Percentiles rank a stretch among this genome's conserved stretches.
Evolutionary conservation across 2,113 vertebrate genomes (phyloP).

Genomic region (Cariama cristata): DNA sequence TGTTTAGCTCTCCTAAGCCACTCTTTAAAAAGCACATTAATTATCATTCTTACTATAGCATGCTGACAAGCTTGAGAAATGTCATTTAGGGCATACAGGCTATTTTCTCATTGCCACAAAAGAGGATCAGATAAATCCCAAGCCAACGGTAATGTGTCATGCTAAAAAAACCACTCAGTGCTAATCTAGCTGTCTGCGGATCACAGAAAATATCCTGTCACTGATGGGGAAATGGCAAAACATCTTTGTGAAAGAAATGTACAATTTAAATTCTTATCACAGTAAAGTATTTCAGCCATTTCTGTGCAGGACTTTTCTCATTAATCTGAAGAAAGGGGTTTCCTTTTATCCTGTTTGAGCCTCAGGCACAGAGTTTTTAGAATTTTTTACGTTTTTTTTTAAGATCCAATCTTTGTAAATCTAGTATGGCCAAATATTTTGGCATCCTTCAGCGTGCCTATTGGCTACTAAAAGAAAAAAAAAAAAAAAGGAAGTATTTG

Average conservation of each 20-base stretch:
- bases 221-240: neutral
- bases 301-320: neutral
- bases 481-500: neutral
- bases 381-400: rapidly evolving
- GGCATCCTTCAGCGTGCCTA: neutral
- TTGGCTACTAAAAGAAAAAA: neutral
- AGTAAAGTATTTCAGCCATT: neutral
- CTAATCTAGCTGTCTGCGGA: neutral
- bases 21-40: slow-evolving; percentile 47
- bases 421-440: neutral
- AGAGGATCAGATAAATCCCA: slow-evolving; percentile 46
- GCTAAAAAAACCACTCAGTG: neutral
- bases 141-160: neutral
- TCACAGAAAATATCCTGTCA: neutral
- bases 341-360: neutral
- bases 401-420: neutral
- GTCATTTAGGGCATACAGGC: neutral
- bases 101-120: neutral
- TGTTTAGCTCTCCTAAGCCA: slow-evolving; percentile 39
- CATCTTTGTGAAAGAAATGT: neutral
- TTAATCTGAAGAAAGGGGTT: neutral
- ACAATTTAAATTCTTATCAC: neutral
- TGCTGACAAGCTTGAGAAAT: slow-evolving; percentile 17
- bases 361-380: neutral
- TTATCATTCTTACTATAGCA: neutral